Evolutionary conservation across 1,140 invertebrate genomes (phyloP).

Genomic region (Drosophila erecta): DNA sequence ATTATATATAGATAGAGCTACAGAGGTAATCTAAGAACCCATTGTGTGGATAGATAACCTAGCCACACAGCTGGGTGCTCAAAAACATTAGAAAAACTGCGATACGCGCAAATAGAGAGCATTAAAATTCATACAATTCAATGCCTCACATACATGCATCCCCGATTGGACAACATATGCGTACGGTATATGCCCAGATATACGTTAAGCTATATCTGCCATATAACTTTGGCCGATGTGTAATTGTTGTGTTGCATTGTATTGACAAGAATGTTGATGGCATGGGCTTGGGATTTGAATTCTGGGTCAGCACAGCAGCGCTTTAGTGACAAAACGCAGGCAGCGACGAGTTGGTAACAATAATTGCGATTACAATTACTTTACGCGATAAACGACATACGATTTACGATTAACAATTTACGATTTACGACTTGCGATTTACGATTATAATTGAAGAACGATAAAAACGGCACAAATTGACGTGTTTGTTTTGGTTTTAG

Average conservation of each 20-base stretch:
- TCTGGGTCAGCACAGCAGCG: constrained; percentile 40
- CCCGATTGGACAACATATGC: constrained; percentile 4
- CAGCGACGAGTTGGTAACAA: constrained; percentile 20
- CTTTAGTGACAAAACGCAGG: constrained; percentile 12
- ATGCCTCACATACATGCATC: constrained; percentile 18
- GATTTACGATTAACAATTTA: constrained; percentile 13
- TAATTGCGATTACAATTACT: constrained; percentile 20
- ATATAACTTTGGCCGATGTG: constrained; percentile 45
- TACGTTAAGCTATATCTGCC: neutral
- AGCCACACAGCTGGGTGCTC: constrained; percentile 33
- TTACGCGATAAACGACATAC: constrained; percentile 20
- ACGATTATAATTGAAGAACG: constrained; percentile 13
- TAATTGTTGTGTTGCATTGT: neutral
- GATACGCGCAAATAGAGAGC: constrained; percentile 76
- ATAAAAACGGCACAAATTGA: neutral
- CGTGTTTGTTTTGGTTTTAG: neutral
- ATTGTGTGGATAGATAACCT: constrained; percentile 42
- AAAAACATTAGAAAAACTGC: constrained; percentile 71
- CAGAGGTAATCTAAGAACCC: constrained; percentile 15
- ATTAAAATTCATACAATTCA: constrained; percentile 66
- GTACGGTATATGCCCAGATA: constrained; percentile 2
- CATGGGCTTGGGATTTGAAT: neutral
- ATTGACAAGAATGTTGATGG: neutral
- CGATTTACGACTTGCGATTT: constrained; percentile 15
- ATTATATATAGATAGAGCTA: constrained; percentile 16